A percentile compares a stretch with the other conserved stretches of the same genome.
These are phyloP conservation scores for Puma concolor DNA, from an alignment of 2,113 vertebrate genomes.

Conservation along the genomic window DNA sequence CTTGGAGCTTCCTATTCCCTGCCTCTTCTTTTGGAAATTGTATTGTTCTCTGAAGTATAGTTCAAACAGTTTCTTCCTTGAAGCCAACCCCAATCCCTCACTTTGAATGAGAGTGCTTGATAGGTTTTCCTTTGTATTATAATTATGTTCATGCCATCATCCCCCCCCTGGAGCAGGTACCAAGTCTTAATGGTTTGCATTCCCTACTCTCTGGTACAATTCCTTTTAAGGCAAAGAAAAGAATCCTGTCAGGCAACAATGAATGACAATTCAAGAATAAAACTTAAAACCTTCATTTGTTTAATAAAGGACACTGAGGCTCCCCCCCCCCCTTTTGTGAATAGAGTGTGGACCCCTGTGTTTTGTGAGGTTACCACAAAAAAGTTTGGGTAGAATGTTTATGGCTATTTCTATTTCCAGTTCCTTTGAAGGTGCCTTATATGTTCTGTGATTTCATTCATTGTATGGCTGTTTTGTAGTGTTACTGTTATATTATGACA, in stretches of 20 bases:
- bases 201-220: not conserved
- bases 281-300: not conserved
- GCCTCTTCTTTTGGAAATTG: not conserved
- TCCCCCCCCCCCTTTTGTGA: not conserved
- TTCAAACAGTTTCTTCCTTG: not conserved
- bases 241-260: not conserved
- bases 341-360: not conserved
- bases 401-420: not conserved
- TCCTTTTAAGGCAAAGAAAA: not conserved
- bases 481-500: not conserved
- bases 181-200: conserved; percentile 8
- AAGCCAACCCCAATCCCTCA: not conserved
- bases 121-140: not conserved
- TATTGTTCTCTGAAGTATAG: not conserved
- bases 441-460: conserved; percentile 43
- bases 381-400: not conserved
- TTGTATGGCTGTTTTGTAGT: not conserved
- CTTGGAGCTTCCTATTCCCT: not conserved
- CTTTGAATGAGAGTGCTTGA: not conserved
- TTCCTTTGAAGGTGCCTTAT: not conserved
- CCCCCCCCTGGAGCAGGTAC: not conserved
- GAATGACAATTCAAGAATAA: not conserved
- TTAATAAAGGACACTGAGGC: not conserved
- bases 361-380: not conserved
- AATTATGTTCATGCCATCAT: not conserved